Conservation (phyloP, 2,113 vertebrate species). For the Pardalotus punctatus region DNA sequence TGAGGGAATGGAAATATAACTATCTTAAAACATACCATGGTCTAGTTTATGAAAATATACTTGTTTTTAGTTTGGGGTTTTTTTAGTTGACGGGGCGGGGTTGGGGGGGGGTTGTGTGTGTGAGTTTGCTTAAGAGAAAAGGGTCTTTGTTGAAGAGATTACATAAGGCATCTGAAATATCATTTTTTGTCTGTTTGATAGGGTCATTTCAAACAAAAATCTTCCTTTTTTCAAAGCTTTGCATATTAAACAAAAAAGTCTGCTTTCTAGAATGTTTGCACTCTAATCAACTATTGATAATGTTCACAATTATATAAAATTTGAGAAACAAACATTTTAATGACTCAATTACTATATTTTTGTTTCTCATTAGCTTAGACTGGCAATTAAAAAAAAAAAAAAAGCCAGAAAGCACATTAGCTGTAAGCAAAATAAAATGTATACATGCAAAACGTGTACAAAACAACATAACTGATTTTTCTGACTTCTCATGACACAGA, state of each 20-base stretch:
- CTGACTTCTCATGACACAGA: neutral
- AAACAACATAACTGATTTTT: neutral
- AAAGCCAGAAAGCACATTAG: neutral
- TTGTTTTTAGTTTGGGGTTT: neutral
- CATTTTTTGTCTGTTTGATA: neutral
- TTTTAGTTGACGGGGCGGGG: neutral
- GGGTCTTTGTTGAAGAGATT: neutral
- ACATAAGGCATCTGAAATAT: neutral
- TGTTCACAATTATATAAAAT: neutral
- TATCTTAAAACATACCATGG: neutral
- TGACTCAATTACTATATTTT: neutral
- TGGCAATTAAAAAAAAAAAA: neutral
- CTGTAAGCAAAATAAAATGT: neutral
- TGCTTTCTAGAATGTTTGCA: neutral
- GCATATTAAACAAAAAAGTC: neutral
- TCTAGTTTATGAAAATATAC: neutral
- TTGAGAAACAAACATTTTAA: neutral
- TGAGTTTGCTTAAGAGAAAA: neutral
- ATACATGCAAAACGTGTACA: neutral
- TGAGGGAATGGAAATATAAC: neutral
- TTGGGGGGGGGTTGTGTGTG: neutral
- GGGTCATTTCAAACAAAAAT: neutral
- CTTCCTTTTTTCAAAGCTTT: neutral
- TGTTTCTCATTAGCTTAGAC: neutral
- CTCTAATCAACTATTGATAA: neutral